Conservation (phyloP, 2,888 invertebrate genomes). For the Lasiommata megera region DNA sequence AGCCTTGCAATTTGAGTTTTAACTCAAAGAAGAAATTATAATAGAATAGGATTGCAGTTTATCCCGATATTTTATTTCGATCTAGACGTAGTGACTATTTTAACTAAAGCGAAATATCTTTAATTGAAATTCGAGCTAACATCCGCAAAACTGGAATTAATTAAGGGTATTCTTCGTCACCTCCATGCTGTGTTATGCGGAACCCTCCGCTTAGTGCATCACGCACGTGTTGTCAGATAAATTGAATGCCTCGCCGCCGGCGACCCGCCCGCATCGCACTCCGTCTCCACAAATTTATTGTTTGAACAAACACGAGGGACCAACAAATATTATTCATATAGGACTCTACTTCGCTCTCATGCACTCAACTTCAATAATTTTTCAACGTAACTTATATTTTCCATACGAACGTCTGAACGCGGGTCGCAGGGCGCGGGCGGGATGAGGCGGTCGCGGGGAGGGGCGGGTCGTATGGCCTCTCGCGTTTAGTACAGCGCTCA, state of each 20-base stretch:
- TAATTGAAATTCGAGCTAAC: not conserved
- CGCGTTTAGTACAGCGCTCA: conserved; percentile 80
- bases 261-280: conserved; percentile 34
- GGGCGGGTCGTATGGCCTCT: conserved; percentile 70
- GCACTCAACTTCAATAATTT: conserved; percentile 51
- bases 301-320: conserved; percentile 42
- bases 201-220: conserved; percentile 48
- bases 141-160: conserved; percentile 59
- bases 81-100: not conserved
- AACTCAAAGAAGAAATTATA: too few relatives aligned
- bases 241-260: conserved; percentile 59
- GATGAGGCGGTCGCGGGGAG: conserved; percentile 53
- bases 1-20: too few relatives aligned
- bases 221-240: conserved; percentile 75
- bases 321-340: conserved; percentile 41
- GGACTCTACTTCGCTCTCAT: conserved; percentile 43
- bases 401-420: conserved; percentile 59
- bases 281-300: conserved; percentile 44
- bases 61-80: too few relatives aligned
- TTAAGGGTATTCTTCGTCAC: conserved; percentile 33
- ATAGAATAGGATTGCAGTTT: too few relatives aligned
- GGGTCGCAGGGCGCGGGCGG: conserved; percentile 65
- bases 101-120: not conserved
- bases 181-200: conserved; percentile 17
- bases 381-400: conserved; percentile 57